These are phyloP conservation scores for Paramormyrops kingsleyae DNA, from an alignment of 2,113 vertebrate genomes.

Conservation along the genomic window DNA sequence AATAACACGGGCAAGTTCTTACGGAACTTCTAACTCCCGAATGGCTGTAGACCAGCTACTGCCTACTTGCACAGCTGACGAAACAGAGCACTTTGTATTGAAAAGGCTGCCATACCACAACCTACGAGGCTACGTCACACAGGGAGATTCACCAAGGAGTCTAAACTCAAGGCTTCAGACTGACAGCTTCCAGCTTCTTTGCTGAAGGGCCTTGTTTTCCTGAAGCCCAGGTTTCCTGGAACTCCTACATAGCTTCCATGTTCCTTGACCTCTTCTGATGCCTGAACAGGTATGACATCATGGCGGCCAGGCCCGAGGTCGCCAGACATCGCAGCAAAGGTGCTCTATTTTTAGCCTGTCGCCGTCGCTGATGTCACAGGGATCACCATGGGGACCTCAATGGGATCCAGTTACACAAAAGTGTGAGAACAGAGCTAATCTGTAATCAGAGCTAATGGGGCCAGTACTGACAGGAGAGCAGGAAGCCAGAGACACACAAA, in stretches of 20 bases:
- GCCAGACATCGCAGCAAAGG: conserved; percentile 17
- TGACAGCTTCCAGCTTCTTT: background rate
- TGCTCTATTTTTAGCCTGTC: conserved; percentile 42
- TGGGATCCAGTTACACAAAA: conserved; percentile 31
- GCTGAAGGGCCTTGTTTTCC: conserved; percentile 6
- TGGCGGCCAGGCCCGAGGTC: conserved; percentile 17
- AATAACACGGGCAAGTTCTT: background rate
- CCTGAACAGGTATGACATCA: conserved; percentile 36
- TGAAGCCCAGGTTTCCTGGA: background rate
- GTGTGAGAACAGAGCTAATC: conserved; percentile 25
- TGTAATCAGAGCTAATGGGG: conserved; percentile 17
- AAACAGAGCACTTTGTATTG: background rate
- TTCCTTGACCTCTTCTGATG: background rate
- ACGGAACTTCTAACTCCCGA: background rate
- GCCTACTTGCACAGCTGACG: background rate
- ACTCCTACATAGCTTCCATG: background rate
- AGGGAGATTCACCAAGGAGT: background rate
- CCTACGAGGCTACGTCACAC: background rate
- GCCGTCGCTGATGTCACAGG: conserved; percentile 43
- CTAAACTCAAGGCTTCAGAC: background rate
- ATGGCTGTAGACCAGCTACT: background rate
- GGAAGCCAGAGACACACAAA: conserved; percentile 10
- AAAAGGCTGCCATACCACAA: background rate
- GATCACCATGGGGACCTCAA: conserved; percentile 27
- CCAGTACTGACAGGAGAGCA: conserved; percentile 20